Percentiles rank a stretch among this genome's conserved stretches.
Conservation (phyloP, 2,797 vertebrate species). For the Aldrovandia affinis region DNA sequence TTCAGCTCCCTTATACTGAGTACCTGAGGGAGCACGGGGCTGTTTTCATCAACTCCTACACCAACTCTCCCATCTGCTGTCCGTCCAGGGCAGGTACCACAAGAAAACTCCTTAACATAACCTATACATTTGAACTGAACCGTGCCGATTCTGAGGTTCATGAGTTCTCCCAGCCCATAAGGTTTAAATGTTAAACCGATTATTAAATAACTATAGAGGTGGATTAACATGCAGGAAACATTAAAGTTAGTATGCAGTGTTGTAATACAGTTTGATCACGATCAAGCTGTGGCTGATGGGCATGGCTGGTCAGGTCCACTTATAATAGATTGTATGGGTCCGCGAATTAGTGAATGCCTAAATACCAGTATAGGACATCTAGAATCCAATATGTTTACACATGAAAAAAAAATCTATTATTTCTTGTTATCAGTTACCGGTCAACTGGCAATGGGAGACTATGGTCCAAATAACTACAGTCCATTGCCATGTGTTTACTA, state of each 20-base stretch:
- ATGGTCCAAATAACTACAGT: too few species aligned
- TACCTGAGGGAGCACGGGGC: conserved; percentile 82
- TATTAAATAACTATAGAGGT: neutral
- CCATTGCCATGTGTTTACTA: too few species aligned
- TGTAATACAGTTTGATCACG: too few species aligned
- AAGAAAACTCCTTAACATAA: neutral
- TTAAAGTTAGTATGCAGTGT: conserved; percentile 2
- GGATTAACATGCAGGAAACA: neutral
- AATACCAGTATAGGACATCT: too few species aligned
- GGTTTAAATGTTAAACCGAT: neutral
- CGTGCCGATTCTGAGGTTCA: neutral
- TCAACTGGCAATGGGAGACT: too few species aligned
- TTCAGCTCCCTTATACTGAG: conserved; percentile 84
- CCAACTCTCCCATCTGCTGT: conserved; percentile 96
- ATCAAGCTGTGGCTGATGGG: too few species aligned
- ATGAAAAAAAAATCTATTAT: too few species aligned
- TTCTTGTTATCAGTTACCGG: too few species aligned
- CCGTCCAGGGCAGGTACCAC: conserved; percentile 91
- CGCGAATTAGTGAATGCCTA: too few species aligned
- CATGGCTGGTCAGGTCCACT: too few species aligned
- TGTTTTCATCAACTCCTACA: conserved; percentile 88
- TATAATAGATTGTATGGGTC: too few species aligned
- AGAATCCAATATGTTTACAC: too few species aligned
- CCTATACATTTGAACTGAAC: neutral
- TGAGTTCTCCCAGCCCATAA: neutral